Evolutionary conservation across 2,888 invertebrate genomes (phyloP).

Genomic region (Dryomyza anilis): DNA sequence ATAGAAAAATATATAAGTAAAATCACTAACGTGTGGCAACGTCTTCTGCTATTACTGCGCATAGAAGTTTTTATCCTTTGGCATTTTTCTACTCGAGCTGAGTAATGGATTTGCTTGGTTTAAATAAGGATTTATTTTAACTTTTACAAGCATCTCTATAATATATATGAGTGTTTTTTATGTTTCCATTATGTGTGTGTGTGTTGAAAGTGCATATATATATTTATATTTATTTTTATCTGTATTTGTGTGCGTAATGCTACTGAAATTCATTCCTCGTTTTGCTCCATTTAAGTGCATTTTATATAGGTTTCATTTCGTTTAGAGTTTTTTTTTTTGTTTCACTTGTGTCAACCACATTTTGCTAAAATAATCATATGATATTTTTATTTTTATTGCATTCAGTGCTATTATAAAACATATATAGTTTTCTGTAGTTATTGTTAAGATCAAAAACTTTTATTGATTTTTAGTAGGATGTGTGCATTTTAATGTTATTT

Average conservation of each 20-base stretch:
- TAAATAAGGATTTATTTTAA: background rate
- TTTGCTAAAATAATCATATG: background rate
- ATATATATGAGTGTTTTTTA: background rate
- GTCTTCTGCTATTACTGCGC: too few species aligned
- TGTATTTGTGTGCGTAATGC: background rate
- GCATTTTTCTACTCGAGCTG: too few species aligned
- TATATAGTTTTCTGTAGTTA: too few species aligned
- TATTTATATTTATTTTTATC: background rate
- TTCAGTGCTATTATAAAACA: too few species aligned
- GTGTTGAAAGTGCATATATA: background rate
- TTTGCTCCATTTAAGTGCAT: slow-evolving; percentile 11
- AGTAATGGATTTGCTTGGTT: background rate
- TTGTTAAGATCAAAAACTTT: too few species aligned
- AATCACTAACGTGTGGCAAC: background rate
- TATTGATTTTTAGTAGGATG: too few species aligned
- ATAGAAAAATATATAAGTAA: background rate
- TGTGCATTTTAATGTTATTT: too few species aligned
- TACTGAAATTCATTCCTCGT: background rate
- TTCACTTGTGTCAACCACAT: background rate
- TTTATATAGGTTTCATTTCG: too few species aligned
- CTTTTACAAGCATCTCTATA: background rate
- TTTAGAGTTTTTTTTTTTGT: too few species aligned
- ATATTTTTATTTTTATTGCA: background rate
- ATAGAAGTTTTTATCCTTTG: too few species aligned
- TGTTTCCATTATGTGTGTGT: too few species aligned